These are phyloP conservation scores for Gymnoscopelus microlampas DNA, from an alignment of 2,797 vertebrate genomes.

Conservation along the genomic window DNA sequence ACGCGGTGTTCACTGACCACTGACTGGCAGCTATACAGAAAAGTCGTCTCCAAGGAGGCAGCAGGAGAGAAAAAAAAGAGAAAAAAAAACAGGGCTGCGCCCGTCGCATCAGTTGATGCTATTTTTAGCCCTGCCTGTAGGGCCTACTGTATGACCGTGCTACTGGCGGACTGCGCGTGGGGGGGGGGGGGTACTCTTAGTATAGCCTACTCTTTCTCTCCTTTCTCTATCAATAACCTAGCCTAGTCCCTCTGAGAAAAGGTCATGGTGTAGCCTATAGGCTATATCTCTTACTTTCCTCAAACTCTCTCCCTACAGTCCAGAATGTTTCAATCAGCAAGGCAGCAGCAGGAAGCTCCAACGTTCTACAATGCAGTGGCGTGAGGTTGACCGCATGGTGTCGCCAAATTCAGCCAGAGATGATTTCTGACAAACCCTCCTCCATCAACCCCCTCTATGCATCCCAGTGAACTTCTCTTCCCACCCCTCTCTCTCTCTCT, in stretches of 20 bases:
- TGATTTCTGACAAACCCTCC: conserved; percentile 1
- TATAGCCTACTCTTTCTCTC: conserved; percentile 5
- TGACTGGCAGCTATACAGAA: conserved; percentile 64
- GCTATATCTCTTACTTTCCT: neutral
- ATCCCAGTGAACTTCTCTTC: conserved; percentile 24
- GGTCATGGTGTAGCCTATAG: neutral
- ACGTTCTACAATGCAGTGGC: conserved; percentile 29
- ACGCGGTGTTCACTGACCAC: conserved; percentile 25
- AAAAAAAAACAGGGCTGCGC: conserved; percentile 78
- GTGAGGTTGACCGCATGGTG: conserved; percentile 59
- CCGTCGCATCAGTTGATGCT: conserved; percentile 79
- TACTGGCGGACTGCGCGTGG: conserved; percentile 58
- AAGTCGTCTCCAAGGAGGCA: conserved; percentile 63
- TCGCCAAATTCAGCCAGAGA: conserved; percentile 64
- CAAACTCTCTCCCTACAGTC: conserved; percentile 46
- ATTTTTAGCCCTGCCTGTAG: conserved; percentile 84
- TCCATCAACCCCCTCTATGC: conserved; percentile 21
- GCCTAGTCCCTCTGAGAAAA: neutral
- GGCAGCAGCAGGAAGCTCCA: conserved; percentile 44
- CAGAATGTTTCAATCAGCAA: conserved; percentile 58
- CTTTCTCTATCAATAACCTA: neutral
- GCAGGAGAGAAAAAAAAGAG: conserved; percentile 33
- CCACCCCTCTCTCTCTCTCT: neutral
- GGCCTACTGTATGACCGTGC: conserved; percentile 75
- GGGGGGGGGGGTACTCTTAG: conserved; percentile 21